Conservation (phyloP, 1,140 invertebrate species). For the Thaumetopoea pityocampa region DNA sequence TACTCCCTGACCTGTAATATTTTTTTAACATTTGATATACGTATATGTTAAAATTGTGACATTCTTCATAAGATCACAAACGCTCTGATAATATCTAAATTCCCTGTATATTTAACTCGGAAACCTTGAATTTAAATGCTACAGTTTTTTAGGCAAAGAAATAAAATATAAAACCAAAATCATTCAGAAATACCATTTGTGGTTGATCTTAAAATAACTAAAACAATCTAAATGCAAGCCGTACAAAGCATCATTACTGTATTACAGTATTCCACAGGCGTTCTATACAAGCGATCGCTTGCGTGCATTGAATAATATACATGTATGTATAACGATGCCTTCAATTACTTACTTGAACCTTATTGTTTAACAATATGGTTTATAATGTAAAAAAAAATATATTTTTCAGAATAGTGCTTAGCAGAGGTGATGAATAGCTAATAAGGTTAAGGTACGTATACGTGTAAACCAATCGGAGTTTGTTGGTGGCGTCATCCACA, state of each 20-base stretch:
- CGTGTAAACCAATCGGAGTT: constrained; percentile 32
- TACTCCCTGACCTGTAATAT: no score
- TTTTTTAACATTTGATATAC: no score
- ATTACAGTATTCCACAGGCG: constrained; percentile 52
- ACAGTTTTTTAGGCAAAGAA: no score
- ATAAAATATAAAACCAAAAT: no score
- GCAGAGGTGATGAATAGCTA: constrained; percentile 29
- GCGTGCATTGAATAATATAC: constrained; percentile 56
- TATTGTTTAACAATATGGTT: constrained; percentile 9
- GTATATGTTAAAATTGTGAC: no score
- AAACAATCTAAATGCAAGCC: constrained; percentile 58
- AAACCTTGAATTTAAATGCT: no score
- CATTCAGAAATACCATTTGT: constrained; percentile 27
- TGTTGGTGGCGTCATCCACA: constrained; percentile 8
- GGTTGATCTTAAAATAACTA: constrained; percentile 48
- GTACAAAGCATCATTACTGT: constrained; percentile 48
- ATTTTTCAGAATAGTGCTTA: constrained; percentile 2
- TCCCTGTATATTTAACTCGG: no score
- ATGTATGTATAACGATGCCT: not conserved
- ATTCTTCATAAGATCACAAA: no score
- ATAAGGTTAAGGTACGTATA: constrained; percentile 24
- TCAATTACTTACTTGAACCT: not conserved
- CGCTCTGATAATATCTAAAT: no score
- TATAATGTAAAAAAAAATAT: constrained; percentile 2
- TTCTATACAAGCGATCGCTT: constrained; percentile 47